A percentile compares a stretch with the other conserved stretches of the same genome.
Conservation (phyloP, 2,113 vertebrate species). For the Ptychochromis oligacanthus region DNA sequence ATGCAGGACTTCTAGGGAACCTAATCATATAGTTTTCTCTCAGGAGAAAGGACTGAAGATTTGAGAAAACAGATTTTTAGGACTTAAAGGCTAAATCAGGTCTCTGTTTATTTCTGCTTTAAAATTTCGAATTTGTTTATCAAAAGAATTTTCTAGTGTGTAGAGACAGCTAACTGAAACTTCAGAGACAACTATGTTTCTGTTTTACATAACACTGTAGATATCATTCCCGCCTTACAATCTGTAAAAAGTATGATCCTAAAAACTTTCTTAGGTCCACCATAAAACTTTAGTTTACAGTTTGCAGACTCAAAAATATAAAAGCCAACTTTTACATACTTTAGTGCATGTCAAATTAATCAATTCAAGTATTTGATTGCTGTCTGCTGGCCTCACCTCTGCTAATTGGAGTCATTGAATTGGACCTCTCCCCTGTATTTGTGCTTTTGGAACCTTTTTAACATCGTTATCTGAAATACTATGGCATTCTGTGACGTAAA, state of each 20-base stretch:
- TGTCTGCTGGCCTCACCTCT: background rate
- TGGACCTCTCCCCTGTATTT: background rate
- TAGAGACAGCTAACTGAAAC: background rate
- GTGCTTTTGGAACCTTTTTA: background rate
- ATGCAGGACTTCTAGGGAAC: background rate
- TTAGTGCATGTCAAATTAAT: background rate
- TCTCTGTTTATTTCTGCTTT: background rate
- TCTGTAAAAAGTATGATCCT: background rate
- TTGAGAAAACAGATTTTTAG: background rate
- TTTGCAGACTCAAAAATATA: too few relatives aligned
- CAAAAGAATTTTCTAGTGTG: background rate
- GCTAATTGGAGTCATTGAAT: background rate
- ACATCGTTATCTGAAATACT: background rate
- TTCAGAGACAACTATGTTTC: background rate
- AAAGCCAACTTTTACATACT: background rate
- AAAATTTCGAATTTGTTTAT: background rate
- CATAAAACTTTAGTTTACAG: background rate
- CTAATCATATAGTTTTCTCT: background rate
- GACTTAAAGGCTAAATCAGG: background rate
- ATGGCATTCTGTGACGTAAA: too few relatives aligned
- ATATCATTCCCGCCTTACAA: fast-evolving
- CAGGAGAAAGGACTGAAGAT: background rate
- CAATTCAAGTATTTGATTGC: too few relatives aligned
- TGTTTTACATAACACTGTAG: background rate
- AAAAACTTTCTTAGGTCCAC: background rate